These are phyloP conservation scores for Anomalospiza imberbis DNA, from an alignment of 2,797 vertebrate genomes.

Conservation along the genomic window DNA sequence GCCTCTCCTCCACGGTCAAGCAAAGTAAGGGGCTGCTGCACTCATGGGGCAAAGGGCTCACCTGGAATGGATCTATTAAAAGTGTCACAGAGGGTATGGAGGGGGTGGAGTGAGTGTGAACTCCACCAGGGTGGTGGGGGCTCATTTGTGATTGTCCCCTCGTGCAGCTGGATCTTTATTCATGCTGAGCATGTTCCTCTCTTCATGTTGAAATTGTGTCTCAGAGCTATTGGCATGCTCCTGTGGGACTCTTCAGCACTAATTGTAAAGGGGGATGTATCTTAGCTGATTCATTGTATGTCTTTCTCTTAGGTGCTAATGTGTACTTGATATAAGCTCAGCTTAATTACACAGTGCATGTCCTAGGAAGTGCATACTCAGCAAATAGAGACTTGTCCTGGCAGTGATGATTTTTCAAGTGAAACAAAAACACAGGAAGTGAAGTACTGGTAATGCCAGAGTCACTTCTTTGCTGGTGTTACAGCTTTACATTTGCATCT, in stretches of 20 bases:
- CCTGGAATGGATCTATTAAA: neutral
- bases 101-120: neutral
- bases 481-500: neutral
- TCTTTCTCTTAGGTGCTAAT: neutral
- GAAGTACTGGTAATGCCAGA: neutral
- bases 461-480: neutral
- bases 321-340: neutral
- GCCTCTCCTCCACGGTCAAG: conserved; percentile 89
- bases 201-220: neutral
- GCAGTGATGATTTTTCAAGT: conserved; percentile 2
- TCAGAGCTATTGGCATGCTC: neutral
- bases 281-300: neutral
- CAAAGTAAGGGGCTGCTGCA: conserved; percentile 78
- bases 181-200: fast-evolving
- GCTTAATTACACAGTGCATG: neutral
- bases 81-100: neutral
- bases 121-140: fast-evolving
- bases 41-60: fast-evolving
- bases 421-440: conserved; percentile 47
- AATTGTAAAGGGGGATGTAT: neutral
- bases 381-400: neutral
- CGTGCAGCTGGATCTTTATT: neutral
- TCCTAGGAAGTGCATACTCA: conserved; percentile 8
- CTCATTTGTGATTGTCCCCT: neutral
- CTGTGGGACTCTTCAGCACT: neutral